Conservation (phyloP, 2,113 vertebrate genomes). For the Gambusia holbrooki region DNA sequence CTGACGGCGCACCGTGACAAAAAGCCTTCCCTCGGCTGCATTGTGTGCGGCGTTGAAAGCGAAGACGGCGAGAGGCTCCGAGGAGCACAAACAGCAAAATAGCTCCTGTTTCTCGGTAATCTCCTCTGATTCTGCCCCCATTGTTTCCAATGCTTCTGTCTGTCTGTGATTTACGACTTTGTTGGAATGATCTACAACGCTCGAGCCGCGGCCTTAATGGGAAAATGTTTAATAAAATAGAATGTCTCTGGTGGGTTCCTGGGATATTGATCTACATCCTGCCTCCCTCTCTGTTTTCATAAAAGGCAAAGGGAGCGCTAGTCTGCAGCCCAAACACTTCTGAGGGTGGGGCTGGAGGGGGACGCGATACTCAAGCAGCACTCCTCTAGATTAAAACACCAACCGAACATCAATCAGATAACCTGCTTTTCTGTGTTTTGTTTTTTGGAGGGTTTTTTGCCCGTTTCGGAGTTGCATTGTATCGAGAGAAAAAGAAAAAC, state of each 20-base stretch:
- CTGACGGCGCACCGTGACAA: background rate
- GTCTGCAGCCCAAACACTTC: constrained; percentile 56
- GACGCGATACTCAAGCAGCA: constrained; percentile 62
- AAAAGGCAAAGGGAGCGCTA: constrained; percentile 44
- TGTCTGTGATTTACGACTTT: constrained; percentile 74
- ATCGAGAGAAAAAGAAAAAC: constrained; percentile 2
- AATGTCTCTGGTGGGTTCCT: constrained; percentile 72
- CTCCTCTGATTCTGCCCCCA: constrained; percentile 53
- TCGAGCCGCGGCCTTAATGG: constrained; percentile 67
- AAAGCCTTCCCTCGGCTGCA: constrained; percentile 13
- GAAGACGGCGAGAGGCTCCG: constrained; percentile 35
- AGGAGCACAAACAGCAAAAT: constrained; percentile 32
- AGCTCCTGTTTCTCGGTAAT: constrained; percentile 55
- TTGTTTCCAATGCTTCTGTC: constrained; percentile 61
- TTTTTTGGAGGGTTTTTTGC: constrained; percentile 2
- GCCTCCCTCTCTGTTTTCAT: constrained; percentile 62
- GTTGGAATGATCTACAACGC: constrained; percentile 72
- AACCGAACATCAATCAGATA: constrained; percentile 72
- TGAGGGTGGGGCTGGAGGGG: constrained; percentile 28
- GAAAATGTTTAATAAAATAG: constrained; percentile 80
- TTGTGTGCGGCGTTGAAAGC: constrained; percentile 10
- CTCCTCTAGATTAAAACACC: constrained; percentile 74
- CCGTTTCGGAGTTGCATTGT: constrained; percentile 36
- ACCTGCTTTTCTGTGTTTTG: constrained; percentile 32
- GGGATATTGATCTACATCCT: constrained; percentile 73